Evolutionary conservation across 1,140 invertebrate species (phyloP).

Genomic region (Aphidius gifuensis): DNA sequence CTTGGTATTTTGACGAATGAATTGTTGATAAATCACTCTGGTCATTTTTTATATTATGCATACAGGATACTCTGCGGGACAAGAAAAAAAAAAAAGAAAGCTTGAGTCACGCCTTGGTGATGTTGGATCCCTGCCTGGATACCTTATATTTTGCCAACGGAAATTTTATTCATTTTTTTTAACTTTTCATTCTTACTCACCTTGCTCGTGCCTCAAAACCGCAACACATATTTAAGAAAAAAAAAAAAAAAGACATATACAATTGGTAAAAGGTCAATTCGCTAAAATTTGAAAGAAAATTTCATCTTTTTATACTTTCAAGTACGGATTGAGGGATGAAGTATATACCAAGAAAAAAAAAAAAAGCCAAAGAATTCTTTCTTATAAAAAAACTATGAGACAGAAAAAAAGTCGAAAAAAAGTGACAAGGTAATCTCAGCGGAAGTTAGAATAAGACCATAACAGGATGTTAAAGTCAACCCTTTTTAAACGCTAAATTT

Average conservation of each 20-base stretch:
- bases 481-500: conserved; percentile 9
- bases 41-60: background rate
- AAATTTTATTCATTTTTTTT: too few relatives aligned
- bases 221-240: conserved; percentile 1
- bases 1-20: conserved; percentile 24
- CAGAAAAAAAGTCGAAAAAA: too few relatives aligned
- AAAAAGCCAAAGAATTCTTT: too few relatives aligned
- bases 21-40: conserved; percentile 13
- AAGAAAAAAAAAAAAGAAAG: conserved; percentile 7
- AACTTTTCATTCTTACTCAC: background rate
- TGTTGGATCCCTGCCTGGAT: background rate
- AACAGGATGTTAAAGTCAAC: conserved; percentile 9
- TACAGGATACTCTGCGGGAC: conserved; percentile 4
- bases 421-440: too few relatives aligned
- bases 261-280: too few relatives aligned
- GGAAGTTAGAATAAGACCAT: background rate
- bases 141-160: background rate
- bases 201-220: background rate
- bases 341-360: too few relatives aligned
- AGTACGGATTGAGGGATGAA: too few relatives aligned
- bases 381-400: too few relatives aligned
- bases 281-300: too few relatives aligned
- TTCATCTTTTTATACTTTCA: too few relatives aligned
- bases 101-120: conserved; percentile 17
- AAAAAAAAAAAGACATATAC: too few relatives aligned